Conservation (phyloP, 2,113 vertebrate species). For the Dipodomys stephensi region DNA sequence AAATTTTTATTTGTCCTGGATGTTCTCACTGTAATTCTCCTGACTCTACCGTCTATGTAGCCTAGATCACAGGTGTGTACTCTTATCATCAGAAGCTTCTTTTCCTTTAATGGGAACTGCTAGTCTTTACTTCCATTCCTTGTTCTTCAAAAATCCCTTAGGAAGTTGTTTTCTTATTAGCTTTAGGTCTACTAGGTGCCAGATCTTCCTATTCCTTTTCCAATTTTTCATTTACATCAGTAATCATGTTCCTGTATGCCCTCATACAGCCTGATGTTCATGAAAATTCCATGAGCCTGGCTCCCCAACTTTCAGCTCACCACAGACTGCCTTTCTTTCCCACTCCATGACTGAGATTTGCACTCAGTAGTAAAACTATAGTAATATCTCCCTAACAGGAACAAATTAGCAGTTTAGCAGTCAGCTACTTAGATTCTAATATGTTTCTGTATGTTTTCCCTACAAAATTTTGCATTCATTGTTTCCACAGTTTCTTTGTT, state of each 20-base stretch:
- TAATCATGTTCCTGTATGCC: background rate
- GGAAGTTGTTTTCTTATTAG: background rate
- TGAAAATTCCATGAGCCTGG: background rate
- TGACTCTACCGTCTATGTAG: no score
- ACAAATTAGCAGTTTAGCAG: background rate
- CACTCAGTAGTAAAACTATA: background rate
- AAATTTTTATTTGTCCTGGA: no score
- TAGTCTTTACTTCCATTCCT: background rate
- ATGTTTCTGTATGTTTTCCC: background rate
- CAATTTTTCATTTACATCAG: background rate
- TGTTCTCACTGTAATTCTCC: no score
- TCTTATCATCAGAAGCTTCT: conserved; percentile 6
- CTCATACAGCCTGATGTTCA: background rate
- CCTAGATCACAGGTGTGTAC: no score
- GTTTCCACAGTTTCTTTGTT: background rate
- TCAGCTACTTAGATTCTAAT: background rate
- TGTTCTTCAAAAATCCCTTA: background rate
- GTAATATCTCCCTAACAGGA: background rate
- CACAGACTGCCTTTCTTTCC: background rate
- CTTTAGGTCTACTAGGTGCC: background rate
- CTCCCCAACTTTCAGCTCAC: background rate
- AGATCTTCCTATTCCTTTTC: background rate
- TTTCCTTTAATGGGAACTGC: conserved; percentile 3
- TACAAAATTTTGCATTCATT: background rate
- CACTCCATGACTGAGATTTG: background rate